phyloP scores from a whole-genome alignment of 2,888 invertebrate genomes.

The Temnothorax rugatulus region DNA sequence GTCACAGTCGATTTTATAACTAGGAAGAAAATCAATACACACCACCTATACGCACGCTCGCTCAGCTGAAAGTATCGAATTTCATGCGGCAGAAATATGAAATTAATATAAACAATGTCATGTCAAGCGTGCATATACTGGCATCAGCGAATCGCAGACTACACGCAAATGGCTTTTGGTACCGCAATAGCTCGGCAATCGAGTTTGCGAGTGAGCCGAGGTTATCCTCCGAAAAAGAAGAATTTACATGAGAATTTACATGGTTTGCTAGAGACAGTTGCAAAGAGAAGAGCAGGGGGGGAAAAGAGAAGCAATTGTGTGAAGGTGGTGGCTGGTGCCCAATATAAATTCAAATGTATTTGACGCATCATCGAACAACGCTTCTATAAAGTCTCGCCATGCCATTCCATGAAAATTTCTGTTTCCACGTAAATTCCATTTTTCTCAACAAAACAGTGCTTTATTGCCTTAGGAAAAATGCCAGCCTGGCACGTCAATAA shows the following conservation, averaged over 20 bases:
- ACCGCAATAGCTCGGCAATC: slow-evolving; percentile 69
- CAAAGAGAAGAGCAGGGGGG: slow-evolving; percentile 21
- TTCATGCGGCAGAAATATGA: slow-evolving; percentile 42
- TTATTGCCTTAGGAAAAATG: slow-evolving; percentile 18
- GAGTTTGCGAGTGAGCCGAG: slow-evolving; percentile 71
- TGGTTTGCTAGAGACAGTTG: slow-evolving; percentile 55
- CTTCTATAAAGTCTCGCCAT: slow-evolving; percentile 33
- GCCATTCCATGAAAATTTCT: slow-evolving; percentile 31
- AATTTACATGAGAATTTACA: slow-evolving; percentile 76
- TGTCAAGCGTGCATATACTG: slow-evolving; percentile 2
- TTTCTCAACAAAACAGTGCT: slow-evolving; percentile 37
- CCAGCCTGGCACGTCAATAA: neutral
- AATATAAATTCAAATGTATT: slow-evolving; percentile 66
- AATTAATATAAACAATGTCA: slow-evolving; percentile 70
- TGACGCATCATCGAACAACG: slow-evolving; percentile 58
- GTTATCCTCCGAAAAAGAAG: slow-evolving; percentile 71
- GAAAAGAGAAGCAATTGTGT: slow-evolving; percentile 27
- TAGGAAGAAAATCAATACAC: slow-evolving; percentile 27
- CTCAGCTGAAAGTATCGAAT: slow-evolving; percentile 23
- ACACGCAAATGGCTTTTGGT: slow-evolving; percentile 71
- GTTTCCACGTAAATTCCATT: slow-evolving; percentile 43
- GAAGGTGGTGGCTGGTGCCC: slow-evolving; percentile 19
- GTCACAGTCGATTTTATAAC: slow-evolving; percentile 14
- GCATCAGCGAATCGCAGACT: slow-evolving; percentile 70
- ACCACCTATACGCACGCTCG: neutral